Conservation (phyloP, 2,113 vertebrate genomes). For the Tricholaema leucomelas region DNA sequence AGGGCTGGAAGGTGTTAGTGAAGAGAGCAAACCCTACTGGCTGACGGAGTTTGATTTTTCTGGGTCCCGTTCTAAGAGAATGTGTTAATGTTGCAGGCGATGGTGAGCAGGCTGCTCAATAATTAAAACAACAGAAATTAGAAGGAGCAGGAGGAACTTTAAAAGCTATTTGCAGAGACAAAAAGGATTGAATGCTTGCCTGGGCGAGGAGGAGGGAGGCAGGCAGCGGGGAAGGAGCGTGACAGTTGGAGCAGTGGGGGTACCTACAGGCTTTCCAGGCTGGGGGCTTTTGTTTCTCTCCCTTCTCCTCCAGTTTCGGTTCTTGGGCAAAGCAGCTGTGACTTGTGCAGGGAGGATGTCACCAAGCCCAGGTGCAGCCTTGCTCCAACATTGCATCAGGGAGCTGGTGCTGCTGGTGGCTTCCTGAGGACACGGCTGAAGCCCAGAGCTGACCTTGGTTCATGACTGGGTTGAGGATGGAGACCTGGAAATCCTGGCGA, state of each 20-base stretch:
- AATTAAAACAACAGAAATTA: slow-evolving; percentile 77
- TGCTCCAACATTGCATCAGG: background rate
- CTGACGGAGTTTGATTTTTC: slow-evolving; percentile 66
- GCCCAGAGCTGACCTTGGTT: background rate
- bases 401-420: background rate
- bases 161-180: slow-evolving; percentile 71
- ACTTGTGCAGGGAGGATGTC: background rate
- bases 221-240: background rate
- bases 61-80: slow-evolving; percentile 26
- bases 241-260: background rate
- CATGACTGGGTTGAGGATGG: background rate
- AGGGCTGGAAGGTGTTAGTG: slow-evolving; percentile 57
- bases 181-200: slow-evolving; percentile 51
- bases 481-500: background rate
- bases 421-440: too few species aligned
- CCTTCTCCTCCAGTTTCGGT: background rate
- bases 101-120: slow-evolving; percentile 68
- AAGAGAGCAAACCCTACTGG: background rate
- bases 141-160: slow-evolving; percentile 65
- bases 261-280: background rate
- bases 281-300: background rate
- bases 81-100: slow-evolving; percentile 54
- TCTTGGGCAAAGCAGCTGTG: background rate
- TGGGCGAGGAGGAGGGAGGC: background rate
- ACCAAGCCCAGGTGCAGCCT: background rate